phyloP scores from a whole-genome alignment of 2,888 invertebrate species.

The Dysmachus trigonus region DNA sequence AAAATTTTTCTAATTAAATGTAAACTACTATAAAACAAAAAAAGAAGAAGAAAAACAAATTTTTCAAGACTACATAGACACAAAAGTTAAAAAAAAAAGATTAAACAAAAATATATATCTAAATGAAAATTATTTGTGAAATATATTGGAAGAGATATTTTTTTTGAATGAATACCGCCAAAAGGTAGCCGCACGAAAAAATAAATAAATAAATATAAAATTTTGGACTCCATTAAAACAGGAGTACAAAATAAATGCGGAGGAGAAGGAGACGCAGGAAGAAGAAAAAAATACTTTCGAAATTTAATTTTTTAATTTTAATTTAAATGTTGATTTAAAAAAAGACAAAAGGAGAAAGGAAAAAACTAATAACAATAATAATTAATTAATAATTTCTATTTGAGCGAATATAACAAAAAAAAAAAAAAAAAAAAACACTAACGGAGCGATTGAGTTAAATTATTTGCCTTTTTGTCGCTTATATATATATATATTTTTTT shows the following conservation, averaged over 20 bases:
- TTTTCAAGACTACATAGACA: too few species aligned
- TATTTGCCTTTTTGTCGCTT: too few species aligned
- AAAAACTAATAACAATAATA: not conserved
- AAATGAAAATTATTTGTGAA: not conserved
- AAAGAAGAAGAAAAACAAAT: not conserved
- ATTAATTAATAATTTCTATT: too few species aligned
- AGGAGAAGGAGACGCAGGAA: not conserved
- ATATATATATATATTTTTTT: too few species aligned
- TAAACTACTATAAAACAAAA: not conserved
- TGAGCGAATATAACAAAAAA: not conserved
- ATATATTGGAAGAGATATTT: not conserved
- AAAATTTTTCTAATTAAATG: not conserved
- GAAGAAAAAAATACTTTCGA: not conserved
- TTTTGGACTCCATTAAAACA: not conserved
- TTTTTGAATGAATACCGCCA: not conserved
- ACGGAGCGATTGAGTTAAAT: too few species aligned
- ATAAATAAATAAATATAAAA: not conserved
- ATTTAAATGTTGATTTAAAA: not conserved
- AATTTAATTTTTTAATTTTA: not conserved
- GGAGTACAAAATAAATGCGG: slow-evolving; percentile 9
- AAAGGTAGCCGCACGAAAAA: not conserved
- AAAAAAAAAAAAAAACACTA: too few species aligned
- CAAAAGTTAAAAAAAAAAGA: not conserved
- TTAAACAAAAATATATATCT: not conserved
- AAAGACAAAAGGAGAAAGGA: not conserved